These are phyloP conservation scores for Nothobranchius kuhntae DNA, from an alignment of 2,113 vertebrate species.

Conservation along the genomic window DNA sequence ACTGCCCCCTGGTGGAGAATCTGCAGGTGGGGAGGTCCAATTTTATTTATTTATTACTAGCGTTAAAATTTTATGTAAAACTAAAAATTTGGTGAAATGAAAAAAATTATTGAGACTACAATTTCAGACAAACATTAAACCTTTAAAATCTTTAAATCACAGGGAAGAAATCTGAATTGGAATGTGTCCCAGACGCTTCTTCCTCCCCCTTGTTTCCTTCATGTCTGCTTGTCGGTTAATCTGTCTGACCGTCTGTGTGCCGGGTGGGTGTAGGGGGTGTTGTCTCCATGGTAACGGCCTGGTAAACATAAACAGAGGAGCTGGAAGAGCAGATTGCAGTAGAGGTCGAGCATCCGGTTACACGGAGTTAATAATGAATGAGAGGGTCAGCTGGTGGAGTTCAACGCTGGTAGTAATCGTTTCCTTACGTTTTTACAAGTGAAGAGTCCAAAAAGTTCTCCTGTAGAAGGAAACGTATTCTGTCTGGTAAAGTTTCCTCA, in stretches of 20 bases:
- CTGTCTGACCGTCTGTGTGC: background rate
- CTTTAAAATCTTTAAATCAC: background rate
- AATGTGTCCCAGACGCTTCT: slow-evolving; percentile 15
- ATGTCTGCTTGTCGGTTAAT: slow-evolving; percentile 15
- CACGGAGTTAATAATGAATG: slow-evolving; percentile 25
- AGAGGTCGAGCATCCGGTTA: slow-evolving; percentile 9
- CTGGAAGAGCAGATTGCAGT: background rate
- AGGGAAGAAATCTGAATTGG: slow-evolving; percentile 9
- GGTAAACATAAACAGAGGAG: slow-evolving; percentile 71
- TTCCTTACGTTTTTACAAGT: background rate
- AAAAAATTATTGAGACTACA: too few relatives aligned
- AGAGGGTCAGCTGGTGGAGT: background rate
- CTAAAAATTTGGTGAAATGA: too few relatives aligned
- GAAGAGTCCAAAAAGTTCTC: too few relatives aligned
- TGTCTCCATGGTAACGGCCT: slow-evolving; percentile 52
- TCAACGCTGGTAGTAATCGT: background rate
- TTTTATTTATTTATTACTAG: too few relatives aligned
- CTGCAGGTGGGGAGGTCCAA: too few relatives aligned
- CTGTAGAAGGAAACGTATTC: too few relatives aligned
- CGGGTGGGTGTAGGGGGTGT: slow-evolving; percentile 10
- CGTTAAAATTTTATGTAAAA: too few relatives aligned
- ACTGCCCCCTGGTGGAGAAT: too few relatives aligned
- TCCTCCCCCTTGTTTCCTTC: background rate
- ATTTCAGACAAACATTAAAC: too few relatives aligned
- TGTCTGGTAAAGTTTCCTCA: too few relatives aligned